A percentile compares a stretch with the other conserved stretches of the same genome.
phyloP scores from a whole-genome alignment of 2,797 vertebrate genomes.

The Picus viridis region DNA sequence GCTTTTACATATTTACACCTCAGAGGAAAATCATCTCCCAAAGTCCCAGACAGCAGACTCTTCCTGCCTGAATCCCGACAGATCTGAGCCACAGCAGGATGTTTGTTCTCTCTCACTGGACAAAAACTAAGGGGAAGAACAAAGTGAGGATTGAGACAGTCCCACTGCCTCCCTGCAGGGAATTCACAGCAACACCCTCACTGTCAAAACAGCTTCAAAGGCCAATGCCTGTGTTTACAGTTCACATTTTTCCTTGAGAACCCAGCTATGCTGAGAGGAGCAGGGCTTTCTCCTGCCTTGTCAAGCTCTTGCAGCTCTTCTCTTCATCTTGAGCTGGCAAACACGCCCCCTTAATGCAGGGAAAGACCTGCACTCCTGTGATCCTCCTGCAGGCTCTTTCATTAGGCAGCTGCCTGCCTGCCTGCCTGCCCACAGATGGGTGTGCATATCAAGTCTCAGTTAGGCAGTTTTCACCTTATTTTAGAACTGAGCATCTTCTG shows the following conservation, averaged over 20 bases:
- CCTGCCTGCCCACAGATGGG: neutral
- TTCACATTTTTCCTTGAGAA: neutral
- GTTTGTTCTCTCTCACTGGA: neutral
- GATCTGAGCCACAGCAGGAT: neutral
- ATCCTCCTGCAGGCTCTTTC: neutral
- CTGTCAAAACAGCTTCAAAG: neutral
- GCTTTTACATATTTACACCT: neutral
- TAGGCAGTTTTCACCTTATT: neutral
- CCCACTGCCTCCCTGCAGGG: neutral
- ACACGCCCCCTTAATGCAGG: neutral
- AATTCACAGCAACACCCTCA: neutral
- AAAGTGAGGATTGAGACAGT: neutral
- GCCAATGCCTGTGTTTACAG: neutral
- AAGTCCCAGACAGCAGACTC: neutral
- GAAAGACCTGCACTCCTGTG: neutral
- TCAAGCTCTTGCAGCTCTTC: too few species aligned
- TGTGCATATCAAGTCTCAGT: fast-evolving
- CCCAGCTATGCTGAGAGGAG: neutral
- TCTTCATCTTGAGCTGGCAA: neutral
- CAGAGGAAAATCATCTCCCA: neutral
- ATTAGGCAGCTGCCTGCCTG: neutral
- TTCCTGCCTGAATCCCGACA: neutral
- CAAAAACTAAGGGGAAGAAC: neutral
- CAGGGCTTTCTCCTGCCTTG: neutral
- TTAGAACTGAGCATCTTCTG: neutral